Evolutionary conservation across 1,140 invertebrate species (phyloP), one percentile per base, ranked within the genome.

Genomic region (Micrasema minimum): DNA sequence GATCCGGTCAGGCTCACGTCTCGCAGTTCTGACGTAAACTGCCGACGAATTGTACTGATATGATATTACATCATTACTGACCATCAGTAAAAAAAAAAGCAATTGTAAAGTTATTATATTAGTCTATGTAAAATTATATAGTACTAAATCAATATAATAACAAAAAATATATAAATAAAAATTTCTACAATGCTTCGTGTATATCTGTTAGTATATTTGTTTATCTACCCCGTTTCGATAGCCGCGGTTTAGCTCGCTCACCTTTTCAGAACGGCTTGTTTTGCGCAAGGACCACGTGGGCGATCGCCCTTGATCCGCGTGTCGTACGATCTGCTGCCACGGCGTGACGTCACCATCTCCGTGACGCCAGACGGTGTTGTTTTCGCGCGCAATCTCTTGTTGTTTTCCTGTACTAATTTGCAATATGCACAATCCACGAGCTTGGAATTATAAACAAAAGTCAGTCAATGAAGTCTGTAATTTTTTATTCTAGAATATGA

Each of bases 221-320:
- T 53, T 1, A 22, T 53, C 10, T 4, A 26, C 50, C 23, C 1
- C 4, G 9, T 53, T 53, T 53, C 26, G 22, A 53, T 7, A 0
- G 23, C 20, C 14, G 50, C 26, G 23, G 23, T 53, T 31, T 2
- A n/a, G 11, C 1, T n/a, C 50, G 23, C 26, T 53, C 23, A n/a
- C 23, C 20, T 35, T 59, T 41, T 59, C 37, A 12, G 35, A 16
- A 18, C 18, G 9, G 35, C 55, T 59, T 59, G 55, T 38, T 59
- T 59, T 37, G 55, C 55, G 55, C 55, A 59, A 35, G 12, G 55
- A 59, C 55, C 55, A 59, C 55, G 55, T 59, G 55, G 55, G 55
- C 37, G 35, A 14, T 23, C 50, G 50, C 50, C 50, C 50, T 53
- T 53, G 50, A 53, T 53, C 12, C 50, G 50, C 50, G 50, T 53